A percentile compares a stretch with the other conserved stretches of the same genome.
These are phyloP conservation scores for Morelia viridis DNA, from an alignment of 2,797 vertebrate genomes.

Conservation along the genomic window DNA sequence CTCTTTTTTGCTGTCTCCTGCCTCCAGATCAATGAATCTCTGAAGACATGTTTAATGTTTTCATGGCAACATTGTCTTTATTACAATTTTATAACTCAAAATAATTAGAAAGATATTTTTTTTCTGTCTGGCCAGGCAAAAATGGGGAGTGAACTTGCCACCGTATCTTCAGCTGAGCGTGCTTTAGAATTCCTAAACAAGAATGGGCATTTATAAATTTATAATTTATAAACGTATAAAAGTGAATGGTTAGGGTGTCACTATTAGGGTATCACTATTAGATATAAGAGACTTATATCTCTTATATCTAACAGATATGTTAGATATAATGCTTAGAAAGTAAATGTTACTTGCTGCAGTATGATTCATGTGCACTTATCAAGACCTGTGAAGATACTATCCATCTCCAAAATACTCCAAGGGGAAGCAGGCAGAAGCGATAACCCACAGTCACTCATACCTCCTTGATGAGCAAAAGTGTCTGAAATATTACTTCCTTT, in stretches of 20 bases:
- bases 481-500: background rate
- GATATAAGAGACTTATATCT: background rate
- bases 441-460: background rate
- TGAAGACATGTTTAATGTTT: background rate
- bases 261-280: background rate
- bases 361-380: constrained; percentile 9
- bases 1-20: background rate
- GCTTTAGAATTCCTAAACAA: background rate
- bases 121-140: background rate
- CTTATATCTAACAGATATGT: too few species aligned
- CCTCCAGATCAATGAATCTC: background rate
- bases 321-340: background rate
- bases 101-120: background rate
- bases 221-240: background rate
- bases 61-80: background rate
- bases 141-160: background rate
- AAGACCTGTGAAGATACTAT: background rate
- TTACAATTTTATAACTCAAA: background rate
- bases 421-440: fast-evolving
- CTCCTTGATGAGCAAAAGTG: background rate
- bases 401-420: background rate
- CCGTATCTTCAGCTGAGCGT: background rate
- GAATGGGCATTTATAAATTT: background rate
- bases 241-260: background rate
- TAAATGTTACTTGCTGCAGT: background rate